A percentile compares a stretch with the other conserved stretches of the same genome.
Conservation (phyloP, 2,113 vertebrate genomes). For the Ranitomeya variabilis region DNA sequence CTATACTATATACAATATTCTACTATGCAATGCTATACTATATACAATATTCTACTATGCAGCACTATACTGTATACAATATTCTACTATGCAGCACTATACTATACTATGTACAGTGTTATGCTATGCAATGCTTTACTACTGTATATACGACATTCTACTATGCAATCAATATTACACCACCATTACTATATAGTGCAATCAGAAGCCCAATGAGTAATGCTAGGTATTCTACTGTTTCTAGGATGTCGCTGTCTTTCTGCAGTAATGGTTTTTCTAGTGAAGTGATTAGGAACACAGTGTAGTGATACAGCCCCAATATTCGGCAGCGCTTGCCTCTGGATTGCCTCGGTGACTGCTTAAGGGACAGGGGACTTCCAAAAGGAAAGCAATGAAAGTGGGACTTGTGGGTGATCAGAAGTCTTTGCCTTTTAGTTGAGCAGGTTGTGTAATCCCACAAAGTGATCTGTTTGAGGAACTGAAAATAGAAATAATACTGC, state of each 20-base stretch:
- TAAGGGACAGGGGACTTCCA: not conserved
- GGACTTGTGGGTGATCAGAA: not conserved
- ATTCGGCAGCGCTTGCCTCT: not conserved
- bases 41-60: too few relatives aligned
- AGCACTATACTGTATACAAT: too few relatives aligned
- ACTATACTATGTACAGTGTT: not conserved
- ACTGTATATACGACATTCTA: not conserved
- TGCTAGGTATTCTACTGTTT: not conserved
- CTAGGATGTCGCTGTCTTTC: not conserved
- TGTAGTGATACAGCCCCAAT: not conserved
- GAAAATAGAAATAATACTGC: not conserved
- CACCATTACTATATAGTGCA: not conserved
- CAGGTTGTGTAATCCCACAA: not conserved
- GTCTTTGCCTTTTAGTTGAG: not conserved
- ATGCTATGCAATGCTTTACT: not conserved
- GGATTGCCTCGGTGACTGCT: not conserved
- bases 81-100: too few relatives aligned
- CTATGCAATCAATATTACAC: not conserved
- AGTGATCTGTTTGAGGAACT: not conserved
- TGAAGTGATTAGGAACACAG: not conserved
- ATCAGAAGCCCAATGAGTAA: not conserved
- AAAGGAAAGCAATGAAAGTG: slow-evolving; percentile 40
- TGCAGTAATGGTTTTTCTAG: not conserved
- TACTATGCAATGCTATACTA: too few relatives aligned
- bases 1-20: too few relatives aligned